phyloP scores from a whole-genome alignment of 2,113 vertebrate genomes.

The Charina bottae region DNA sequence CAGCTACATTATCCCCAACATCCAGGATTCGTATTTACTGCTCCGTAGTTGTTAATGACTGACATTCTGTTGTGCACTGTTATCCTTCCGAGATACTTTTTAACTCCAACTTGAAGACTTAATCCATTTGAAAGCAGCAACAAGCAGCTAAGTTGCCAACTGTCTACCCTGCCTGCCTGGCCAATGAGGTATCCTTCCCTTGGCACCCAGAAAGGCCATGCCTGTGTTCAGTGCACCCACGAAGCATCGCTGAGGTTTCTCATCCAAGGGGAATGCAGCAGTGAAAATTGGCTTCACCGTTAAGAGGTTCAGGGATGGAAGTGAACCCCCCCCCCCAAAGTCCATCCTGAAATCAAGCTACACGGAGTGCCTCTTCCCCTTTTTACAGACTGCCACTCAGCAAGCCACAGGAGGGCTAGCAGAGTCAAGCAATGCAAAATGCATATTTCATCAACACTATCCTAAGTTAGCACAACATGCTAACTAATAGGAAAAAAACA shows the following conservation, averaged over 20 bases:
- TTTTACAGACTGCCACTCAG: slow-evolving; percentile 42
- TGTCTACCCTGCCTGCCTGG: slow-evolving; percentile 16
- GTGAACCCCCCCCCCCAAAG: slow-evolving; percentile 40
- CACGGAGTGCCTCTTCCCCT: slow-evolving; percentile 50
- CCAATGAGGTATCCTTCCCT: slow-evolving; percentile 52
- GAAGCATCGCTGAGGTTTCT: slow-evolving; percentile 47
- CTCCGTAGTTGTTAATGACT: neutral
- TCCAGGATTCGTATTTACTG: slow-evolving; percentile 27
- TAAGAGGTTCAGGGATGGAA: slow-evolving; percentile 39
- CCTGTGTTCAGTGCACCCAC: slow-evolving; percentile 73
- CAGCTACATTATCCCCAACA: neutral
- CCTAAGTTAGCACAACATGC: neutral
- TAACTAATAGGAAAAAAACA: neutral
- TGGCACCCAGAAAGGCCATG: slow-evolving; percentile 54
- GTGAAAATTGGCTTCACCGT: slow-evolving; percentile 49
- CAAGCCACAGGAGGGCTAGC: neutral
- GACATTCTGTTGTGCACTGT: neutral
- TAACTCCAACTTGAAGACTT: slow-evolving; percentile 33
- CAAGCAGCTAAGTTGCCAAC: slow-evolving; percentile 30
- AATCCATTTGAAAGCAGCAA: slow-evolving; percentile 17
- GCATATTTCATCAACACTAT: neutral
- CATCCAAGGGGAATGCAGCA: neutral
- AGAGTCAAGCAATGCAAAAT: slow-evolving; percentile 23
- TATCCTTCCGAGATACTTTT: neutral
- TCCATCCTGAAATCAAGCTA: slow-evolving; percentile 23